A percentile compares a stretch with the other conserved stretches of the same genome.
Evolutionary conservation across 2,797 vertebrate species (phyloP).

Genomic region (Sebastes baramenuke): DNA sequence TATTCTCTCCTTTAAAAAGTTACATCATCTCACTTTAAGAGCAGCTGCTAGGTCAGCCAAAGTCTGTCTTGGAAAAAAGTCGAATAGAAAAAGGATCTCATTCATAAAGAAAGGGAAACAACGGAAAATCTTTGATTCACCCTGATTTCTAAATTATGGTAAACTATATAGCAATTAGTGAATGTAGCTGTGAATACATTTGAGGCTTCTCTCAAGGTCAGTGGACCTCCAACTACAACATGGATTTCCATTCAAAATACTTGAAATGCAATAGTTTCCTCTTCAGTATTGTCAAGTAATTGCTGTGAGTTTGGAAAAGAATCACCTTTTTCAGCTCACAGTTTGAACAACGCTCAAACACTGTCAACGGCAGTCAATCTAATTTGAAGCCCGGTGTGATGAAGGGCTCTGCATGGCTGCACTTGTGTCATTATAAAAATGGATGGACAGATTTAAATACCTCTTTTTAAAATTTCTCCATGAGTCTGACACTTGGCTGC

Average conservation of each 20-base stretch:
- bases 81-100: not conserved
- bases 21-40: not conserved
- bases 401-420: conserved; percentile 47
- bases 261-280: conserved; percentile 40
- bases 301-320: conserved; percentile 6
- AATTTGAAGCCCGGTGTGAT: conserved; percentile 39
- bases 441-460: conserved; percentile 56
- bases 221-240: conserved; percentile 11
- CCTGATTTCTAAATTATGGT: not conserved
- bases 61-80: not conserved
- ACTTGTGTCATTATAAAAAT: conserved; percentile 58
- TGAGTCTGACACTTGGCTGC: conserved; percentile 44
- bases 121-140: conserved; percentile 1
- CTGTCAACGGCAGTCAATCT: conserved; percentile 29
- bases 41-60: not conserved
- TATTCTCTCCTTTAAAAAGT: not conserved
- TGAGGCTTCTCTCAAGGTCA: conserved; percentile 17
- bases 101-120: not conserved
- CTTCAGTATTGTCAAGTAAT: conserved; percentile 31
- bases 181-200: conserved; percentile 13
- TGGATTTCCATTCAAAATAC: conserved; percentile 25
- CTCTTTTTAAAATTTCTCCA: conserved; percentile 36
- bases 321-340: conserved; percentile 15
- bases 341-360: not conserved
- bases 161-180: conserved; percentile 4